These are phyloP conservation scores for Hyperoplus immaculatus DNA, from an alignment of 2,797 vertebrate genomes.

Conservation along the genomic window DNA sequence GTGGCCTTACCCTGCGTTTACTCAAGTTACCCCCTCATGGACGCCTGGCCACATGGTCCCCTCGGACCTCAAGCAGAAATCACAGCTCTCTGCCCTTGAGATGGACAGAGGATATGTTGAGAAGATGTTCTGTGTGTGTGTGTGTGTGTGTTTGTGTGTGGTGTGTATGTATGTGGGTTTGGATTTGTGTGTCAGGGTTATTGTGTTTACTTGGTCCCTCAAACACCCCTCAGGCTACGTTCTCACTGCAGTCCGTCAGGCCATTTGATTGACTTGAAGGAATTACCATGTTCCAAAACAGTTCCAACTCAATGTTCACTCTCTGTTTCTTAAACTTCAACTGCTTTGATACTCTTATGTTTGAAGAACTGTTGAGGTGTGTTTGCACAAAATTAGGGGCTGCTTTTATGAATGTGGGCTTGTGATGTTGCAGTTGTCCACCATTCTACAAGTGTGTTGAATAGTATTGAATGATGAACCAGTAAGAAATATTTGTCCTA, in stretches of 20 bases:
- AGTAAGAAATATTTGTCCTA: not conserved
- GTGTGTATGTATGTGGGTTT: constrained; percentile 32
- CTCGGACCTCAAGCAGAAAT: constrained; percentile 64
- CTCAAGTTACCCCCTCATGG: constrained; percentile 84
- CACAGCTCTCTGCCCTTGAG: constrained; percentile 79
- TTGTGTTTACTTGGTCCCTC: constrained; percentile 22
- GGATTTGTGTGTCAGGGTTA: constrained; percentile 6
- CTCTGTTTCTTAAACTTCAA: not conserved
- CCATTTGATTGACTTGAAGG: not conserved
- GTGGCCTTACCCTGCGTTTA: constrained; percentile 71
- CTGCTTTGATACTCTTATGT: not conserved
- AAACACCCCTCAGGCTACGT: constrained; percentile 5
- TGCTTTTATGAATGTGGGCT: not conserved
- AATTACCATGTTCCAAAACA: not conserved
- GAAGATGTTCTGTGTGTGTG: constrained; percentile 28
- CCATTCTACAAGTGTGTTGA: not conserved
- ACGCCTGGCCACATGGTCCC: constrained; percentile 78
- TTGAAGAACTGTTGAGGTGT: not conserved
- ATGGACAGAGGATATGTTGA: constrained; percentile 75
- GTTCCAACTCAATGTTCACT: not conserved
- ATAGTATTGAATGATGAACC: not conserved
- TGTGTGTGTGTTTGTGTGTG: constrained; percentile 15
- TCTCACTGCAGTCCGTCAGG: not conserved
- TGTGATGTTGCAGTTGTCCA: not conserved
- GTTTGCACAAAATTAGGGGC: not conserved